Evolutionary conservation across 2,797 vertebrate species (phyloP).

Genomic region (Eulemur mongoz): DNA sequence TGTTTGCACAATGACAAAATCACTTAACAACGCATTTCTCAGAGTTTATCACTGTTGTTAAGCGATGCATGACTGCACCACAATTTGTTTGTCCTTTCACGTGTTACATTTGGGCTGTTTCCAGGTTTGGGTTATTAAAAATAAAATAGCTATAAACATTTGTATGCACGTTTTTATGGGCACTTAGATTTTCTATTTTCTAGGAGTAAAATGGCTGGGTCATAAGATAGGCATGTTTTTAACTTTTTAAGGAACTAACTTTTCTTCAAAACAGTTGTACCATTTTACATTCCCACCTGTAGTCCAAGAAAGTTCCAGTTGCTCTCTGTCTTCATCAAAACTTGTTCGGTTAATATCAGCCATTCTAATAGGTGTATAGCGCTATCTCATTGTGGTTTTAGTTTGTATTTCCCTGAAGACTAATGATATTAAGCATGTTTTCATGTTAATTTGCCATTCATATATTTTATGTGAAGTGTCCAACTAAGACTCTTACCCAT

Average conservation of each 20-base stretch:
- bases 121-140: background rate
- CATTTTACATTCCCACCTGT: background rate
- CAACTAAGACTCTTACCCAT: background rate
- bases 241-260: background rate
- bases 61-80: background rate
- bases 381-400: background rate
- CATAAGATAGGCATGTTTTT: background rate
- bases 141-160: background rate
- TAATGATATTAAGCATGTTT: background rate
- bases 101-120: background rate
- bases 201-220: background rate
- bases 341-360: background rate
- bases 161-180: background rate
- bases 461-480: background rate
- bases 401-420: background rate
- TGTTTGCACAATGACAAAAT: background rate
- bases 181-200: background rate
- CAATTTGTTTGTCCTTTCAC: background rate
- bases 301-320: background rate
- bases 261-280: background rate
- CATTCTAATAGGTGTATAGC: background rate
- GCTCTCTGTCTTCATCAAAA: background rate
- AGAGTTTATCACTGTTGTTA: background rate
- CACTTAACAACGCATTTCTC: background rate
- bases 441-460: background rate